Base-by-base conservation (phyloP, 2,888 invertebrate species). In the Drosophila trichaetosa region DNA sequence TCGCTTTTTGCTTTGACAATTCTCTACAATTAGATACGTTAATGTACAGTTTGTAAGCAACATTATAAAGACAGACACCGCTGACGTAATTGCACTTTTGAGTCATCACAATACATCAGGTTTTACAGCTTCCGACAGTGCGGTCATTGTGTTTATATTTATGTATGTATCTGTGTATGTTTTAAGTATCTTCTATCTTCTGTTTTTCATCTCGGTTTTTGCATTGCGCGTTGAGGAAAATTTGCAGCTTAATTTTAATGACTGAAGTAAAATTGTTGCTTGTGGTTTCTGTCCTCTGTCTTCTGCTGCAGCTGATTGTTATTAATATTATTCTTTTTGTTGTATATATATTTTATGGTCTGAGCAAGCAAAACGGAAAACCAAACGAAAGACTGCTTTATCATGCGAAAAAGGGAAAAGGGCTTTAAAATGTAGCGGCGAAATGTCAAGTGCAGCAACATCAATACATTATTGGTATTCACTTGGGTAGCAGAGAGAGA, bases 371-470 rank as follows among this genome's bases (percentile, higher is more conserved):
- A 79, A 88, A 76, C 83, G 69, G 73, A 83, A 82, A 76, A 70
- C 71, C 58, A 31, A 49, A n/a, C 40, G 34, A 18, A 31, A 46
- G 36, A 34, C 53, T 53, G 49, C 71, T 69, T 72, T 67, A 66
- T 64, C 67, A 72, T 75, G 66, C 63, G 49, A 58, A 69, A 70
- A 79, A 79, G 64, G 72, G 71, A 73, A 67, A 80, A 79, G 67
- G 72, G 70, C 72, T 62, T 75, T 81, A 75, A 87, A 87, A 75
- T 76, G 58, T 78, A 75, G 75, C 70, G 86, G 61, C 76, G 73
- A 85, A 89, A 90, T 90, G 90, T 86, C 85, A 86, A 86, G 90
- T 86, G 90, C 88, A 90, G 60, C 56, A 65, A 65, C 72, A 76
- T 81, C 69, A 78, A 82, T 64, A 67, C 80, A 63, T 67, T 83